A percentile compares a stretch with the other conserved stretches of the same genome.
Evolutionary conservation across 2,113 vertebrate species (phyloP).

Genomic region (Pseudolaguvia tuberculata): DNA sequence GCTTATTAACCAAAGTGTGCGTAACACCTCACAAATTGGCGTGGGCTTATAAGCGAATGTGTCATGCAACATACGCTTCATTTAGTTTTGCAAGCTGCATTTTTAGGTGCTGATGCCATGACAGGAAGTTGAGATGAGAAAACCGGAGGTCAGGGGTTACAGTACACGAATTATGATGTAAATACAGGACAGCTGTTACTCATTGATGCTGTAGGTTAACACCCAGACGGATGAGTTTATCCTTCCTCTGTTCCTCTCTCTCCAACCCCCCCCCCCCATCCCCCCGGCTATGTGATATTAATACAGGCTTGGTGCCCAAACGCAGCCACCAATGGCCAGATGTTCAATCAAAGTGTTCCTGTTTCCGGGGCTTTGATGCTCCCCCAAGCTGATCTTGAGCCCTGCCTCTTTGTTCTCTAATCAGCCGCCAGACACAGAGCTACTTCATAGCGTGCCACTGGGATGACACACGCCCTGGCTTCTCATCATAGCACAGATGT

Average conservation of each 20-base stretch:
- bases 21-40: background rate
- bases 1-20: background rate
- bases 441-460: constrained; percentile 35
- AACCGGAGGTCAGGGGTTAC: background rate
- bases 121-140: constrained; percentile 11
- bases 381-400: constrained; percentile 32
- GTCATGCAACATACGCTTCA: background rate
- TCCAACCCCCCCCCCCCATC: too few relatives aligned
- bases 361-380: constrained; percentile 46
- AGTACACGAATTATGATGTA: constrained; percentile 35
- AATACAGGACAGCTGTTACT: constrained; percentile 15
- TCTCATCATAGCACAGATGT: constrained; percentile 33
- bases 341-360: constrained; percentile 51
- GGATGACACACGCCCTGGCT: constrained; percentile 47
- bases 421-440: constrained; percentile 40
- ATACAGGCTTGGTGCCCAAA: constrained; percentile 29
- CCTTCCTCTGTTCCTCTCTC: background rate
- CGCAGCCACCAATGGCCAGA: constrained; percentile 45
- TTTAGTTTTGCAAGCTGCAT: constrained; percentile 6
- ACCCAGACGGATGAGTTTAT: constrained; percentile 31
- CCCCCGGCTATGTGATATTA: constrained; percentile 38
- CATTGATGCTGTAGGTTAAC: constrained; percentile 34
- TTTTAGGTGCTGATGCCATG: constrained; percentile 14
- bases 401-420: constrained; percentile 47
- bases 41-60: background rate